Evolutionary conservation across 1,140 invertebrate genomes (phyloP).

Genomic region (Drosophila orena): DNA sequence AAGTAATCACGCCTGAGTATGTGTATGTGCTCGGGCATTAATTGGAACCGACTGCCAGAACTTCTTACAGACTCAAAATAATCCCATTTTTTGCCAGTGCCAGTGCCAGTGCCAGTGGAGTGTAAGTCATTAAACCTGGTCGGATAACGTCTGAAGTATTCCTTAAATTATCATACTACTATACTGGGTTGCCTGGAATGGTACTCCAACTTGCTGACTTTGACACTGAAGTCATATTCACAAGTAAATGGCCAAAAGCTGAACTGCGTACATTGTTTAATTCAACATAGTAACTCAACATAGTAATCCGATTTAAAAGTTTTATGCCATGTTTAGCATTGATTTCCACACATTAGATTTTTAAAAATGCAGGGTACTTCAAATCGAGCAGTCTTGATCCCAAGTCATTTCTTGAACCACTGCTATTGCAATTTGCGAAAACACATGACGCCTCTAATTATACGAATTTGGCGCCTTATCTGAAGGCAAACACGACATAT

Average conservation of each 20-base stretch:
- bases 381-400: conserved; percentile 10
- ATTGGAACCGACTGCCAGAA: conserved; percentile 61
- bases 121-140: too few species aligned
- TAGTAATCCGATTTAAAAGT: too few species aligned
- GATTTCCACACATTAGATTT: too few species aligned
- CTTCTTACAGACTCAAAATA: conserved; percentile 61
- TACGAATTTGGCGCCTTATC: conserved; percentile 75
- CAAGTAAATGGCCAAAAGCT: too few species aligned
- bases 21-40: conserved; percentile 67
- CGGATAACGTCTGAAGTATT: conserved; percentile 42
- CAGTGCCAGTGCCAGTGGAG: conserved; percentile 52
- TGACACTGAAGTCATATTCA: too few species aligned
- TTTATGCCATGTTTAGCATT: neutral
- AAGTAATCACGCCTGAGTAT: conserved; percentile 72
- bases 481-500: conserved; percentile 74
- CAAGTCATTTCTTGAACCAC: conserved; percentile 33
- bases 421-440: conserved; percentile 71
- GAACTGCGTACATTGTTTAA: too few species aligned
- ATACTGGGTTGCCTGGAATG: neutral
- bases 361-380: neutral
- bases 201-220: too few species aligned
- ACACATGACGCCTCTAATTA: conserved; percentile 75
- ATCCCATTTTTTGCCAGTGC: conserved; percentile 39
- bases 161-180: neutral
- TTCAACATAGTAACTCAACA: too few species aligned